Evolutionary conservation across 2,888 invertebrate species (phyloP).

Genomic region (Meandrusa payeni): DNA sequence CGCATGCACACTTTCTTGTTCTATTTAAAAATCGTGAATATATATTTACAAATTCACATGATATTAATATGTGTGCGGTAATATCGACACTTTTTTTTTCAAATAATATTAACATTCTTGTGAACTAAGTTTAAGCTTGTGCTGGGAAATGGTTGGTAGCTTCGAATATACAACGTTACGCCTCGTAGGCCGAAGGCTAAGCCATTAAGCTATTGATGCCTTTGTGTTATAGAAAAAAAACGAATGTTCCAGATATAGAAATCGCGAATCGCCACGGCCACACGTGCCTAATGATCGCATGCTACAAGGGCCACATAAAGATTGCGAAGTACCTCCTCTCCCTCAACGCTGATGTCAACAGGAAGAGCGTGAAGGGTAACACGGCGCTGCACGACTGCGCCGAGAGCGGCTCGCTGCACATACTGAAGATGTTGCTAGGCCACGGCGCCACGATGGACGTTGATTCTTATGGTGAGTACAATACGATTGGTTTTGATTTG

Average conservation of each 20-base stretch:
- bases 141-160: too few relatives aligned
- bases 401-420: slow-evolving; percentile 96
- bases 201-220: too few relatives aligned
- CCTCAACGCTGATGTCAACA: slow-evolving; percentile 94
- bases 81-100: too few relatives aligned
- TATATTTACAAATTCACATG: too few relatives aligned
- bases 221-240: too few relatives aligned
- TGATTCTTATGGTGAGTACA: slow-evolving; percentile 90
- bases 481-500: slow-evolving; percentile 8
- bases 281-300: slow-evolving; percentile 98
- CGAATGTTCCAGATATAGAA: slow-evolving; percentile 89
- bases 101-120: too few relatives aligned
- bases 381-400: slow-evolving; percentile 99
- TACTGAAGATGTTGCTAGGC: slow-evolving; percentile 92
- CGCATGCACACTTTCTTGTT: too few relatives aligned
- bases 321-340: slow-evolving; percentile 94
- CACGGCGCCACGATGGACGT: slow-evolving; percentile 96
- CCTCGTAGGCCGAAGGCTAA: too few relatives aligned
- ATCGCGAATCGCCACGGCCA: slow-evolving; percentile 97
- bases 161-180: too few relatives aligned
- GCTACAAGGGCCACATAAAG: slow-evolving; percentile 95
- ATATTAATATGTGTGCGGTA: too few relatives aligned
- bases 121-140: too few relatives aligned
- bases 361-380: slow-evolving; percentile 95
- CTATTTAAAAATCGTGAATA: too few relatives aligned